Conservation (phyloP, 2,797 vertebrate species). For the Avahi laniger region DNA sequence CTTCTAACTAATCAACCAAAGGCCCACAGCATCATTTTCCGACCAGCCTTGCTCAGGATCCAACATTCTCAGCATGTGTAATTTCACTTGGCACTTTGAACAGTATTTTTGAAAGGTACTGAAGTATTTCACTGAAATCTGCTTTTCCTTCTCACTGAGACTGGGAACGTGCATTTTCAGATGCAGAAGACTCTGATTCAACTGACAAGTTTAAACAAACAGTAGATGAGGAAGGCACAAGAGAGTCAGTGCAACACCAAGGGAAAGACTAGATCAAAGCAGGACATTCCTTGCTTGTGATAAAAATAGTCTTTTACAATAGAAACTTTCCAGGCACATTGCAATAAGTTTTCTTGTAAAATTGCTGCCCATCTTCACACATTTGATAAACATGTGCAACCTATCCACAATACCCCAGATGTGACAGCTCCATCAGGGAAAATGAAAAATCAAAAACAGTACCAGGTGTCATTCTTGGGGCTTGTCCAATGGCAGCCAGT, state of each 20-base stretch:
- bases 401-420: neutral
- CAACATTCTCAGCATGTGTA: neutral
- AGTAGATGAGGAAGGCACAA: neutral
- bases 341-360: neutral
- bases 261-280: neutral
- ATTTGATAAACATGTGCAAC: constrained; percentile 5
- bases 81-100: neutral
- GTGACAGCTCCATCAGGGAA: neutral
- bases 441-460: constrained; percentile 50
- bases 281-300: neutral
- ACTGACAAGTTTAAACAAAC: neutral
- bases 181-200: neutral
- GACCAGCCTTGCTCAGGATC: neutral
- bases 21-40: neutral
- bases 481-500: constrained; percentile 46
- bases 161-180: neutral
- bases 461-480: constrained; percentile 64
- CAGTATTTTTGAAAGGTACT: constrained; percentile 16
- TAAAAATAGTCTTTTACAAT: neutral
- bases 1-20: constrained; percentile 15
- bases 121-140: constrained; percentile 44
- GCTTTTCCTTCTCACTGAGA: neutral
- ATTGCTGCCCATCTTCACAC: neutral
- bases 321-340: neutral
- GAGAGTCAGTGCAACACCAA: neutral